These are phyloP conservation scores for Melanchra persicariae DNA, from an alignment of 2,888 invertebrate genomes.

Conservation along the genomic window DNA sequence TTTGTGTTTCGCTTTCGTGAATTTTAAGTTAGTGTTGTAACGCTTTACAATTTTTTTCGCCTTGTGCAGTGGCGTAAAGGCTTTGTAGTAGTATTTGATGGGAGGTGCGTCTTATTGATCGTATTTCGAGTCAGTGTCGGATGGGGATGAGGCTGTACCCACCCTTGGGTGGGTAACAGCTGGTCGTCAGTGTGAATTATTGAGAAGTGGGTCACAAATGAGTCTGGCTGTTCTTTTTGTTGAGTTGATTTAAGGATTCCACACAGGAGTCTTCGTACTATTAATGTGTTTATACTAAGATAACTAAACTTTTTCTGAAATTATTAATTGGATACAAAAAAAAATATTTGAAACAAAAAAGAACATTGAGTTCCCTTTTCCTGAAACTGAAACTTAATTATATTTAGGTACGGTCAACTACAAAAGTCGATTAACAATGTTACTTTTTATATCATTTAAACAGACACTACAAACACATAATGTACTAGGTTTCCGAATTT, in stretches of 20 bases:
- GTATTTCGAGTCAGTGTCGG: conserved; percentile 16
- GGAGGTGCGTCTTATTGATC: conserved; percentile 50
- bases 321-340: too few species aligned
- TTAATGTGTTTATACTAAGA: too few species aligned
- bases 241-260: not conserved
- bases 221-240: not conserved
- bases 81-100: conserved; percentile 1
- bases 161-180: conserved; percentile 37
- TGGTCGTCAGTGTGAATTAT: conserved; percentile 31
- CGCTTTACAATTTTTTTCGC: conserved; percentile 12
- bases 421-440: too few species aligned
- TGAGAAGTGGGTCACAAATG: conserved; percentile 8
- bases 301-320: too few species aligned
- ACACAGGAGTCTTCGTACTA: not conserved
- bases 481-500: too few species aligned
- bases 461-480: too few species aligned
- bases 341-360: too few species aligned
- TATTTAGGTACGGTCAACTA: too few species aligned
- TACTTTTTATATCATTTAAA: too few species aligned
- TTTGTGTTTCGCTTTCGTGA: conserved; percentile 45
- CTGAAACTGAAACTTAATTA: too few species aligned
- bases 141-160: conserved; percentile 8
- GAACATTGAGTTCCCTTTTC: too few species aligned
- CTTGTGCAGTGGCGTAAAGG: not conserved
- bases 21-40: conserved; percentile 32